Conservation (phyloP, 1,140 invertebrate species). For the Drosophila parabipectinata region DNA sequence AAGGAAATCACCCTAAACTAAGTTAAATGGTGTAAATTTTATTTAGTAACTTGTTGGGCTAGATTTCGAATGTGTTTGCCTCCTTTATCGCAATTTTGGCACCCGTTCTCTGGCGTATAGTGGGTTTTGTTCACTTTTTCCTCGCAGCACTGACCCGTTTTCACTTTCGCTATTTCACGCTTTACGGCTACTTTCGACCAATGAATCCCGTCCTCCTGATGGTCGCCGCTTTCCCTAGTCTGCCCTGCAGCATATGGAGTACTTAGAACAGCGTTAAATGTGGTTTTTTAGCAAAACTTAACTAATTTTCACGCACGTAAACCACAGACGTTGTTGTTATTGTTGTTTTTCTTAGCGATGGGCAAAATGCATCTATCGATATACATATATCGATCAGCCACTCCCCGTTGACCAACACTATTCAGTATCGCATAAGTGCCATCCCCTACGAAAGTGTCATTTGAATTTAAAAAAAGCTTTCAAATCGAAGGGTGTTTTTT, state of each 20-base stretch:
- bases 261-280: conserved; percentile 33
- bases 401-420: conserved; percentile 21
- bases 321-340: conserved; percentile 53
- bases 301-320: conserved; percentile 80
- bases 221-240: conserved; percentile 12
- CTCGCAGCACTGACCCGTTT: conserved; percentile 39
- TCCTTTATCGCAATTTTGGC: conserved; percentile 33
- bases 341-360: conserved; percentile 53
- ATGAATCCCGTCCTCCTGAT: conserved; percentile 18
- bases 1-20: conserved; percentile 25
- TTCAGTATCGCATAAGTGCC: not conserved
- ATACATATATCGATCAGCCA: conserved; percentile 1
- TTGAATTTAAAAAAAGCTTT: conserved; percentile 31
- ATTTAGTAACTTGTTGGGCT: conserved; percentile 5
- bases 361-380: conserved; percentile 40
- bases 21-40: conserved; percentile 5
- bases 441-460: not conserved
- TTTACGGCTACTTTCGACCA: conserved; percentile 20
- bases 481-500: conserved; percentile 26
- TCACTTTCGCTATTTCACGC: conserved; percentile 58
- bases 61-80: conserved; percentile 14
- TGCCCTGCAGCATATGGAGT: conserved; percentile 55
- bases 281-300: conserved; percentile 68
- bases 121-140: conserved; percentile 47
- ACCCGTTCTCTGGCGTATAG: conserved; percentile 33